Percentiles rank a stretch among this genome's conserved stretches.
Evolutionary conservation across 2,113 vertebrate species (phyloP).

Genomic region (Ictalurus furcatus): DNA sequence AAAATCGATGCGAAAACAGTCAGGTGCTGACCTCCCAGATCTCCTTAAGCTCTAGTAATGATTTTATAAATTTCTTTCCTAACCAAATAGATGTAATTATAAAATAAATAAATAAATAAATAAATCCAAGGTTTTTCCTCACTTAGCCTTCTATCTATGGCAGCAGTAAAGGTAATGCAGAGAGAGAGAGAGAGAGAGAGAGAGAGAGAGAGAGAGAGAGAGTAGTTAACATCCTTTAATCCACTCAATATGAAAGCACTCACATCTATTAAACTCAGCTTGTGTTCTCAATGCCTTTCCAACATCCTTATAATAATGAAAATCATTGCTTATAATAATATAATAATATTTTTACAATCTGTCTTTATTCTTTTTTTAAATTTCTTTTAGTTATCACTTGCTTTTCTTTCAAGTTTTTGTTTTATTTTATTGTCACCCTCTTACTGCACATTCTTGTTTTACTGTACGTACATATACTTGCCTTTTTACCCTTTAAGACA

Average conservation of each 20-base stretch:
- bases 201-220: constrained; percentile 10
- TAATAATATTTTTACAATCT: background rate
- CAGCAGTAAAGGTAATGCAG: background rate
- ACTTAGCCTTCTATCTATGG: background rate
- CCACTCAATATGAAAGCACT: background rate
- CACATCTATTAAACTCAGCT: background rate
- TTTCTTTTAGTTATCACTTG: no score
- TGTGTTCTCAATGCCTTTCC: background rate
- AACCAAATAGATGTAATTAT: background rate
- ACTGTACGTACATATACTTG: no score
- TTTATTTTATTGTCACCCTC: background rate
- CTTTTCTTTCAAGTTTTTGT: background rate
- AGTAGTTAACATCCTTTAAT: background rate
- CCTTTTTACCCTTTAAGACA: no score
- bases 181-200: constrained; percentile 16
- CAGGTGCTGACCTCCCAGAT: background rate
- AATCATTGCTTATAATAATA: background rate
- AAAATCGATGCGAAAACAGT: background rate
- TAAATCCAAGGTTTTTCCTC: background rate
- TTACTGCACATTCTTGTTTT: background rate
- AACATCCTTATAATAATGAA: background rate
- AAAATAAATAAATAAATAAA: background rate
- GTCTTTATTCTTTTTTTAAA: background rate
- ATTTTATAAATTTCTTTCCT: background rate
- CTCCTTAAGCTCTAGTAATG: background rate